Base-by-base conservation (phyloP, 2,113 vertebrate species). In the Indri indri region DNA sequence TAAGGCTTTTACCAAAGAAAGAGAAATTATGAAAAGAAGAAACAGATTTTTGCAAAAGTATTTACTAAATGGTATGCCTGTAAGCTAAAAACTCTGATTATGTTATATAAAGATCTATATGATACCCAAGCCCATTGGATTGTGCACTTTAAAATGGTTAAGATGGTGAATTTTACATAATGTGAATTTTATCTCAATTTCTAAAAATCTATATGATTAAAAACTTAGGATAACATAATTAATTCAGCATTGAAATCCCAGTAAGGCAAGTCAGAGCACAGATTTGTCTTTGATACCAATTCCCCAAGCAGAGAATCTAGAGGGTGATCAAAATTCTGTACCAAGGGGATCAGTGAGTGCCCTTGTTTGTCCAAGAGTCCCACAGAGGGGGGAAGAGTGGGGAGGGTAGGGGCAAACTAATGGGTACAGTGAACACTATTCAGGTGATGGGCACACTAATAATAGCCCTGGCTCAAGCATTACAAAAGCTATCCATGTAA, bases 71-170 rank as follows among this genome's bases (percentile, higher is more conserved):
- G 11, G 77, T 50, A 8, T 45, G 20, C 83, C 45, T 82, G 42
- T 32, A 61, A 74, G 40, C 37, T 50, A 83, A 42, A 90, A 68
- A 65, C 18, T 90, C 30, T 34, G 73, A 65, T 80, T 90, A 59
- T 14, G 86, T 40, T 76, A 57, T 54, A 34, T 80, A 81, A 86
- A 57, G 45, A 86, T 42, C 17, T 81, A 14, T 87, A 23, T 90
- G 50, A 70, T 91, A 68, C 16, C 34, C 68, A 13, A 96, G 86
- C 27, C 34, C 59, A 82, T 70, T 87, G 66, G 66, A 40, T 86
- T 80, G 25, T 82, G 25, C 25, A 61, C 92, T 87, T 96, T 17
- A 76, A 91, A 96, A 50, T 85, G 32, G 42, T 93, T 80, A 54
- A 65, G 27, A 47, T 91, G 57, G 50, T 57, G 50, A 74, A 71